Evolutionary conservation across 2,888 invertebrate species (phyloP).

Genomic region (Chrysolina oricalcia): DNA sequence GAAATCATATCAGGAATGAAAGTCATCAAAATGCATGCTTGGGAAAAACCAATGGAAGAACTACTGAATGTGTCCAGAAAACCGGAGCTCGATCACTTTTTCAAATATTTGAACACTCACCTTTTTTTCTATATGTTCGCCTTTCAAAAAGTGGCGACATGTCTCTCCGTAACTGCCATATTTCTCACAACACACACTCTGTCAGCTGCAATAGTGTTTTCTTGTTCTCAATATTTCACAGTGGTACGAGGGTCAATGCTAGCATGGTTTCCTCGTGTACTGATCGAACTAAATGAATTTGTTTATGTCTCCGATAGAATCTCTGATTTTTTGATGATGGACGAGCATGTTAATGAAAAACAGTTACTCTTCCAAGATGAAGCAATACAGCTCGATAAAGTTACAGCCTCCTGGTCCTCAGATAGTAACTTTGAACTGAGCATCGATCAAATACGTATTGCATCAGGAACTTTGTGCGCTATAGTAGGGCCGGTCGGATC

Average conservation of each 20-base stretch:
- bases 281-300: not conserved
- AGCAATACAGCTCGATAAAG: not conserved
- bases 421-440: not conserved
- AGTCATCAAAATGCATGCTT: not conserved
- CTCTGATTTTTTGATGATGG: not conserved
- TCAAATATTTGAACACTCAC: not conserved
- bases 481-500: not conserved
- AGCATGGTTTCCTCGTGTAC: not conserved
- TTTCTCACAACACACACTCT: not conserved
- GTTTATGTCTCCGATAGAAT: not conserved
- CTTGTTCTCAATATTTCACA: not conserved
- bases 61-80: not conserved
- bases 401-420: not conserved
- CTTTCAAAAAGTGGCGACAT: not conserved
- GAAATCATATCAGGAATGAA: slow-evolving; percentile 1
- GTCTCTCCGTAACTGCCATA: not conserved
- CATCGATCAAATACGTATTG: not conserved
- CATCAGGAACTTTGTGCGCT: not conserved
- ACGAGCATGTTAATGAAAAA: not conserved
- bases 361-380: not conserved
- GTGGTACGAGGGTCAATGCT: not conserved
- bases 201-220: not conserved
- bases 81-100: not conserved
- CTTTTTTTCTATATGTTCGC: not conserved
- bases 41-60: not conserved